phyloP scores from a whole-genome alignment of 2,888 invertebrate genomes.

The Fragum sueziense region DNA sequence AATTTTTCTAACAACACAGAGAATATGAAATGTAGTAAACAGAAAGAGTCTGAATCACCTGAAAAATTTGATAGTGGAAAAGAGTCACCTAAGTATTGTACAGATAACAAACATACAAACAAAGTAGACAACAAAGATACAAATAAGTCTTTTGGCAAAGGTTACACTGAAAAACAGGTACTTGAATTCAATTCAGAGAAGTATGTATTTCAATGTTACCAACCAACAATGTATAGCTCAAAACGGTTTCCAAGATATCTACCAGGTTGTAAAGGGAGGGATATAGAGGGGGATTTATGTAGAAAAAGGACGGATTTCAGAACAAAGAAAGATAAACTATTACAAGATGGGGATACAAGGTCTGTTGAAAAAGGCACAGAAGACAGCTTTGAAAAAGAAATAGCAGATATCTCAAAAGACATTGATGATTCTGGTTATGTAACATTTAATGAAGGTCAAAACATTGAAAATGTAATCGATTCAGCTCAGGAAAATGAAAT shows the following conservation, averaged over 20 bases:
- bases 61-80: neutral
- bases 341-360: neutral
- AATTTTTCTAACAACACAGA: too few relatives aligned
- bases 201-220: slow-evolving; percentile 30
- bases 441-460: neutral
- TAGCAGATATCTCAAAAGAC: neutral
- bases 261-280: slow-evolving; percentile 6
- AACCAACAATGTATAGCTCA: neutral
- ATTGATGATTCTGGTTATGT: neutral
- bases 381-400: neutral
- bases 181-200: slow-evolving; percentile 37
- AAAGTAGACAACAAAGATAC: neutral
- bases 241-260: slow-evolving; percentile 9
- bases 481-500: too few relatives aligned
- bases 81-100: neutral
- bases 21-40: neutral
- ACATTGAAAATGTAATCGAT: neutral
- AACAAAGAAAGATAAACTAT: neutral
- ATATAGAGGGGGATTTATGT: slow-evolving; percentile 30
- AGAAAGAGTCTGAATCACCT: neutral
- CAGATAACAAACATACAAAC: neutral
- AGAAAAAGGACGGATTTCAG: neutral
- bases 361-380: neutral
- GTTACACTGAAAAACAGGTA: slow-evolving; percentile 17
- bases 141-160: neutral